Base-by-base conservation (phyloP, 1,140 invertebrate species). In the Macrobrachium nipponense region DNA sequence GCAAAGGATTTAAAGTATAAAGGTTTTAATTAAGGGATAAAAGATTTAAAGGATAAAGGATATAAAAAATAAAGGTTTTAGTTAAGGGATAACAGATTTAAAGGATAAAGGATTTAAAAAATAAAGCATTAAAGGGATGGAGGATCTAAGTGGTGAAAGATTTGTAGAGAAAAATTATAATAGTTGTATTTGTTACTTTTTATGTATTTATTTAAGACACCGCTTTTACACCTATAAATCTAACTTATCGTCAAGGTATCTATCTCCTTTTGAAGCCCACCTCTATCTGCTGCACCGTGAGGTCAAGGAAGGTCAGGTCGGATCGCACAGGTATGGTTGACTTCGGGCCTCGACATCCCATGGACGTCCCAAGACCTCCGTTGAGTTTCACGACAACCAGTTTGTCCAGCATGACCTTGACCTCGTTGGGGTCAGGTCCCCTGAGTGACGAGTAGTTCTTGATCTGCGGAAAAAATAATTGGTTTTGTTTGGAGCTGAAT, bases 311-410 rank as follows among this genome's bases (percentile, higher is more conserved):
- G 0, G 98, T 99, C 8, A 99, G 93, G 87, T 99, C 97, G 91
- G 97, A 98, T 82, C 98, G 93, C 18, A 99, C 98, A 87, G 96
- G 94, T 87, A 99, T 99, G 8, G 98, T 95, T 80, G 97, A 98
- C 93, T 99, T 99, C 7, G 99, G 98, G 20, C 99, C 99, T 90
- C 96, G 96, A 90, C 99, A 99, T 5, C 98, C 98, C 98, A 99
- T 99, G 7, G 96, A 98, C 0, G 98, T 99, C 64, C 99, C 99
- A 11, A 99, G 93, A 90, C 99, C 99, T 91, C 99, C 99, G 92
- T 99, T 99, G 4, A 99, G 93, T 91, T 99, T 99, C n/a, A 99
- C 95, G 27, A 99, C 98, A n/a, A 99, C 96, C 89, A 99, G 92
- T 92, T 98, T 97, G 89, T 95, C 95, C 73, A 99, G 92, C 94